Evolutionary conservation across 2,888 invertebrate genomes (phyloP).

Genomic region (Marronus borbonicus): DNA sequence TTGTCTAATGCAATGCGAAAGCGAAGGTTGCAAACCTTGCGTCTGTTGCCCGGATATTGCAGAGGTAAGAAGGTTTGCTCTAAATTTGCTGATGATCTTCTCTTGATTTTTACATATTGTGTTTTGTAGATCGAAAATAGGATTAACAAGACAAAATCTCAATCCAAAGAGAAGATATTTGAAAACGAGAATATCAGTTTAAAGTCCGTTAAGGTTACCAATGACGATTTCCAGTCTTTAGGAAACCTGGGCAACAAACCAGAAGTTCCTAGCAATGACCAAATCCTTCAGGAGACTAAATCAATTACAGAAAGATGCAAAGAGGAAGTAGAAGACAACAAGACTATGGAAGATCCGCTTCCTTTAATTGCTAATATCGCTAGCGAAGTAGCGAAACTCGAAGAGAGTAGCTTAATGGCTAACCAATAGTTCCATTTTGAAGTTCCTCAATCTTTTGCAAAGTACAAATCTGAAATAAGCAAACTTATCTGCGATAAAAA

Average conservation of each 20-base stretch:
- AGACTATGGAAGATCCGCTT: background rate
- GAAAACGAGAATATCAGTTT: background rate
- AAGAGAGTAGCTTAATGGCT: slow-evolving; percentile 16
- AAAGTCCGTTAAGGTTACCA: background rate
- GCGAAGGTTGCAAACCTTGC: slow-evolving; percentile 67
- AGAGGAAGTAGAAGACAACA: background rate
- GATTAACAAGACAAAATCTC: background rate
- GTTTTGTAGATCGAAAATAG: background rate
- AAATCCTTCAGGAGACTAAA: background rate
- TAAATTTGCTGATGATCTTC: background rate
- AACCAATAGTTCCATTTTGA: background rate
- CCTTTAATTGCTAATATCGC: background rate
- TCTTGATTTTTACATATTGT: background rate
- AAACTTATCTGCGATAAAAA: slow-evolving; percentile 22
- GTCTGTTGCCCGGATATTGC: slow-evolving; percentile 67
- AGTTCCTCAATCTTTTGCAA: background rate
- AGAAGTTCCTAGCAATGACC: background rate
- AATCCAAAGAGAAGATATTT: slow-evolving; percentile 4
- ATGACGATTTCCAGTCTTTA: background rate
- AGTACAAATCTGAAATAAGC: slow-evolving; percentile 6
- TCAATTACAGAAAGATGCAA: no score
- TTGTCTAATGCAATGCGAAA: slow-evolving; percentile 70
- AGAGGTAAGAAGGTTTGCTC: slow-evolving; percentile 29
- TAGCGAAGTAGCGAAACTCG: background rate
- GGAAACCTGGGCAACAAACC: background rate